These are phyloP conservation scores for Halcyon senegalensis DNA, from an alignment of 2,113 vertebrate genomes.

Conservation along the genomic window DNA sequence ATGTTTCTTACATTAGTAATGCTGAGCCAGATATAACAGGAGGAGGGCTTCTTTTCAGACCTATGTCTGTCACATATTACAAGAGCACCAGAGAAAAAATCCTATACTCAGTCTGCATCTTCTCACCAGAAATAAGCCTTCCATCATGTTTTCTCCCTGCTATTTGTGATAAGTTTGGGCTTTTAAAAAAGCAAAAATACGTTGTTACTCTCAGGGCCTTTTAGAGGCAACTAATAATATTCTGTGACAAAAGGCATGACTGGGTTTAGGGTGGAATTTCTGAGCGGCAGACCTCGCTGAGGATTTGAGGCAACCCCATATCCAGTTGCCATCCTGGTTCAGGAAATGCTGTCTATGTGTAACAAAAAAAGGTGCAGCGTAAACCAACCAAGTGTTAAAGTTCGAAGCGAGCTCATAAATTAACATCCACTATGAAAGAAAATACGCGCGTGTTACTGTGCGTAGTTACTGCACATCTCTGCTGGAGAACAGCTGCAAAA, in stretches of 20 bases:
- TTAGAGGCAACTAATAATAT: constrained; percentile 3
- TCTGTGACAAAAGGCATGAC: constrained; percentile 7
- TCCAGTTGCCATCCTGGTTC: constrained; percentile 3
- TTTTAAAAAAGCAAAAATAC: neutral
- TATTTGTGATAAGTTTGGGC: neutral
- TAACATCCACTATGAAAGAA: constrained; percentile 49
- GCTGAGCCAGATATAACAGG: neutral
- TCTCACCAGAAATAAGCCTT: neutral
- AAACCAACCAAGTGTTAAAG: neutral
- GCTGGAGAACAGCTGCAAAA: constrained; percentile 60
- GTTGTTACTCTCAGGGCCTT: neutral
- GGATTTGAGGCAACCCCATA: constrained; percentile 16
- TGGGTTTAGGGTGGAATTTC: constrained; percentile 28
- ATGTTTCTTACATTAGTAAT: neutral
- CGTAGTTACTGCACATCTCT: constrained; percentile 28
- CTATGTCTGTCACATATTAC: neutral
- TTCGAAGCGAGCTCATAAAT: constrained; percentile 46
- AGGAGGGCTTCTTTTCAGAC: neutral
- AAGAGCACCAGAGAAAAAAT: accelerated
- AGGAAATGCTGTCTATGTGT: neutral
- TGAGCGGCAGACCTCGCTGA: neutral
- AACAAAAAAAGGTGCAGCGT: constrained; percentile 33
- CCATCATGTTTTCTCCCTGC: neutral
- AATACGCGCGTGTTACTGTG: neutral
- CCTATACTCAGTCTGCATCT: neutral